Percentiles rank a stretch among this genome's conserved stretches.
phyloP scores from a whole-genome alignment of 2,113 vertebrate species.

The Pelobates fuscus region DNA sequence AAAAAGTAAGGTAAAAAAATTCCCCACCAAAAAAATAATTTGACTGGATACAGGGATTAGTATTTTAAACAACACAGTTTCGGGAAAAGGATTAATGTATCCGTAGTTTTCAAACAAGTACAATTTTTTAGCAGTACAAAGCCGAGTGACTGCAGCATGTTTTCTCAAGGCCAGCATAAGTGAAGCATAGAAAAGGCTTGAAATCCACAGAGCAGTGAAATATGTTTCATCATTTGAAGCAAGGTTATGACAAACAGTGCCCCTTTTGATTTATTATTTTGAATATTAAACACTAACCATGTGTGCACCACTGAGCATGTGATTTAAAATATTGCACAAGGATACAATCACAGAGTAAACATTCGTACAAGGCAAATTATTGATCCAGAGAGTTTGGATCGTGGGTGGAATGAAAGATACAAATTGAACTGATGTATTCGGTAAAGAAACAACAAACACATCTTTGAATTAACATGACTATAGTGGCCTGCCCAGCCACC shows the following conservation, averaged over 20 bases:
- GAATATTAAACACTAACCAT: constrained; percentile 13
- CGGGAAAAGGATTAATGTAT: constrained; percentile 11
- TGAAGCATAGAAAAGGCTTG: constrained; percentile 26
- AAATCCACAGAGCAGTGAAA: constrained; percentile 35
- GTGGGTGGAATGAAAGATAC: not conserved
- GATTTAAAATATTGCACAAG: constrained; percentile 31
- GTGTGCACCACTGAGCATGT: constrained; percentile 22
- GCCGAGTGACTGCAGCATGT: constrained; percentile 14
- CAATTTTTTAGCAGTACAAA: constrained; percentile 2
- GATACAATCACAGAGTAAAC: constrained; percentile 6
- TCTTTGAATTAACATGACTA: no score
- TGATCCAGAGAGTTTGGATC: not conserved
- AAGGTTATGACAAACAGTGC: constrained; percentile 35
- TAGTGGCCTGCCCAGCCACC: no score
- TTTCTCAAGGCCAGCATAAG: constrained; percentile 41
- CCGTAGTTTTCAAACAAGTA: not conserved
- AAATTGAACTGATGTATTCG: no score
- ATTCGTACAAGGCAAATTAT: not conserved
- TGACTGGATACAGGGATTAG: not conserved
- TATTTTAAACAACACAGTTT: not conserved
- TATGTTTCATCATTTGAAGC: constrained; percentile 14
- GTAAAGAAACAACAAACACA: no score
- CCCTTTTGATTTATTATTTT: constrained; percentile 40
- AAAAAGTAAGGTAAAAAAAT: no score
- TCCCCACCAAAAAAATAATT: no score